Evolutionary conservation across 2,888 invertebrate genomes (phyloP).

Genomic region (Halictus quadricinctus): DNA sequence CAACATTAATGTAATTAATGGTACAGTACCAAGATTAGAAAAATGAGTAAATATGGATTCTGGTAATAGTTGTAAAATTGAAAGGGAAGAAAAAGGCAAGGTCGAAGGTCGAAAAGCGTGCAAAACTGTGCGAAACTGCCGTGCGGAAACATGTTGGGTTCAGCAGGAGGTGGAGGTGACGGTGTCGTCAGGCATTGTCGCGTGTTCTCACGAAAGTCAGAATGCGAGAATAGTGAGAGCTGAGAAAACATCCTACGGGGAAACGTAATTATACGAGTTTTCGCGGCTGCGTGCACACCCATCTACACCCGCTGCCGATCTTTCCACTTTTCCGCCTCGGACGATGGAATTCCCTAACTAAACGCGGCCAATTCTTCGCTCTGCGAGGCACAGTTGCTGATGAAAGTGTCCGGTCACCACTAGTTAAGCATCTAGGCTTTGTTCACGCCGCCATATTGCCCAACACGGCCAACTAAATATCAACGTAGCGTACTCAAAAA

Average conservation of each 20-base stretch:
- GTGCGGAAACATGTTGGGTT: not conserved
- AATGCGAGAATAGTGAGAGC: constrained; percentile 55
- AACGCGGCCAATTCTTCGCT: not conserved
- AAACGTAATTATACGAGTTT: constrained; percentile 36
- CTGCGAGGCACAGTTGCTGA: not conserved
- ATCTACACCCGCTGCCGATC: constrained; percentile 2
- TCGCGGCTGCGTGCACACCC: constrained; percentile 30
- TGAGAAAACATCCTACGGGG: constrained; percentile 50
- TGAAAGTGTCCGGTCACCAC: not conserved
- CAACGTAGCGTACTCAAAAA: too few relatives aligned
- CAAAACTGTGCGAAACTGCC: constrained; percentile 1
- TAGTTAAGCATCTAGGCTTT: not conserved
- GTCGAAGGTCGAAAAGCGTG: not conserved
- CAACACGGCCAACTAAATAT: not conserved
- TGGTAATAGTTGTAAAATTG: not conserved
- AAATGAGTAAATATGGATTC: too few relatives aligned
- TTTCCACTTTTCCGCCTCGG: constrained; percentile 28
- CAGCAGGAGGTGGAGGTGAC: not conserved
- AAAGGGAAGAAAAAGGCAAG: not conserved
- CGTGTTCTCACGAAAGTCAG: constrained; percentile 51
- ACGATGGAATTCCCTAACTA: constrained; percentile 20
- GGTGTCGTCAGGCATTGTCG: constrained; percentile 40
- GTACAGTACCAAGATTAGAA: too few relatives aligned
- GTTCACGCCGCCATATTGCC: not conserved
- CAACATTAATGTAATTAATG: too few relatives aligned